phyloP scores from a whole-genome alignment of 53 echinoderm and acorn worm genomes.

The Henricia sp. region DNA sequence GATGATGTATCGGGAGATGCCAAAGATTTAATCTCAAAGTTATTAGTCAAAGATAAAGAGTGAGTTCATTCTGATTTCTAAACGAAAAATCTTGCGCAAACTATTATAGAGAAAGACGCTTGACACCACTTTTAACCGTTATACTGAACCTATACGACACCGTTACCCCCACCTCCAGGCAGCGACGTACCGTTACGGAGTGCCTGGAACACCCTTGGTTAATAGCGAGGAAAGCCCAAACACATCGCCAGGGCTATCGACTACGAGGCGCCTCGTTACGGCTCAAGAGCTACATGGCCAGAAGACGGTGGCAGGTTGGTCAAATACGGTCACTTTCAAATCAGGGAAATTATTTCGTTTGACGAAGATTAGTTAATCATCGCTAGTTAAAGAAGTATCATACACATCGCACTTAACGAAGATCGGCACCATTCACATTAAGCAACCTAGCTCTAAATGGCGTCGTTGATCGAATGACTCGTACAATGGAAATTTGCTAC shows the following conservation, averaged over 20 bases:
- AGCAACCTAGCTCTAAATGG: too few species aligned
- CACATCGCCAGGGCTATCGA: conserved; percentile 8
- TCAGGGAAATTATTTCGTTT: too few species aligned
- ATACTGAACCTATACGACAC: too few species aligned
- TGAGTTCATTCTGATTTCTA: conserved; percentile 29
- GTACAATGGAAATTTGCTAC: too few species aligned
- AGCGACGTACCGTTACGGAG: conserved; percentile 62
- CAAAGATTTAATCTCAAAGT: conserved; percentile 77
- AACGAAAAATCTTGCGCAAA: not conserved
- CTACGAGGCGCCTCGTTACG: conserved; percentile 47
- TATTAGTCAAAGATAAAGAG: conserved; percentile 80
- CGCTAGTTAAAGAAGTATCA: too few species aligned
- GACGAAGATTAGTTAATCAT: too few species aligned
- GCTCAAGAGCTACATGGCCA: conserved; percentile 88
- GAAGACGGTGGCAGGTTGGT: conserved; percentile 93
- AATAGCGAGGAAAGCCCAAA: conserved; percentile 28
- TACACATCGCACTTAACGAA: too few species aligned
- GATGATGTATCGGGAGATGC: conserved; percentile 83
- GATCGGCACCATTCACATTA: too few species aligned
- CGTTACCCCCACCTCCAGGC: conserved; percentile 45
- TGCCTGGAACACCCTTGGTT: conserved; percentile 86
- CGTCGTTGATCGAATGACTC: too few species aligned
- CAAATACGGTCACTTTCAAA: too few species aligned
- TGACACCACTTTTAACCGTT: too few species aligned
- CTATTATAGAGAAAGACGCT: too few species aligned